Conservation (phyloP, 2,888 invertebrate genomes). For the Hirtodrosophila trivittata region DNA sequence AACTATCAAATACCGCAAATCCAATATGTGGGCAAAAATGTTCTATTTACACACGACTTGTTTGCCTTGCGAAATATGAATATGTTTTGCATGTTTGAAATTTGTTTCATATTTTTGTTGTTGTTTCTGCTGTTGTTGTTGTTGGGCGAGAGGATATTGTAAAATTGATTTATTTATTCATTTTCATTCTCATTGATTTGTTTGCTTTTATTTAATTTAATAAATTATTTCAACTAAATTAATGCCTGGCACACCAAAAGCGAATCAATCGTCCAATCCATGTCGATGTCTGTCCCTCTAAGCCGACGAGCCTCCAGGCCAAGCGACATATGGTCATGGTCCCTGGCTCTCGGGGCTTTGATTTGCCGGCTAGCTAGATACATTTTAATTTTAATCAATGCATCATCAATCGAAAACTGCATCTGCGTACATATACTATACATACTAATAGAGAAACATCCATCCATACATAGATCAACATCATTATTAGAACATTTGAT, state of each 20-base stretch:
- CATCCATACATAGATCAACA: slow-evolving; percentile 27
- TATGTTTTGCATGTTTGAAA: slow-evolving; percentile 57
- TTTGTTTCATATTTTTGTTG: slow-evolving; percentile 26
- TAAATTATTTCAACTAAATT: slow-evolving; percentile 72
- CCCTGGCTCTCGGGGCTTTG: slow-evolving; percentile 1
- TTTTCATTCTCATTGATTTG: slow-evolving; percentile 54
- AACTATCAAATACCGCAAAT: slow-evolving; percentile 62
- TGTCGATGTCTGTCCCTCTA: slow-evolving; percentile 9
- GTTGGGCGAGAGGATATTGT: slow-evolving; percentile 50
- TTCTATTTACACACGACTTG: slow-evolving; percentile 51
- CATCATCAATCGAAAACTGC: slow-evolving; percentile 8
- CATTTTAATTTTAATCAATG: slow-evolving; percentile 45
- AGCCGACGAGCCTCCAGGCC: slow-evolving; percentile 5
- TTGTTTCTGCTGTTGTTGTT: slow-evolving; percentile 10
- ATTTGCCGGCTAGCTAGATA: slow-evolving; percentile 18
- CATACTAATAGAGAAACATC: no score
- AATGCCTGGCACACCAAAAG: slow-evolving; percentile 37
- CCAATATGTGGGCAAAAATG: slow-evolving; percentile 47
- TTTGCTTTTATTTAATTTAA: slow-evolving; percentile 69
- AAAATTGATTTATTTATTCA: slow-evolving; percentile 73
- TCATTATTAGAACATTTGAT: slow-evolving; percentile 15
- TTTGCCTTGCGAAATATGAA: slow-evolving; percentile 54
- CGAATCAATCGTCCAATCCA: slow-evolving; percentile 17
- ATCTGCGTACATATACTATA: no score
- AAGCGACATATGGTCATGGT: slow-evolving; percentile 20